phyloP scores from a whole-genome alignment of 2,113 vertebrate species.

The Pardalotus punctatus region DNA sequence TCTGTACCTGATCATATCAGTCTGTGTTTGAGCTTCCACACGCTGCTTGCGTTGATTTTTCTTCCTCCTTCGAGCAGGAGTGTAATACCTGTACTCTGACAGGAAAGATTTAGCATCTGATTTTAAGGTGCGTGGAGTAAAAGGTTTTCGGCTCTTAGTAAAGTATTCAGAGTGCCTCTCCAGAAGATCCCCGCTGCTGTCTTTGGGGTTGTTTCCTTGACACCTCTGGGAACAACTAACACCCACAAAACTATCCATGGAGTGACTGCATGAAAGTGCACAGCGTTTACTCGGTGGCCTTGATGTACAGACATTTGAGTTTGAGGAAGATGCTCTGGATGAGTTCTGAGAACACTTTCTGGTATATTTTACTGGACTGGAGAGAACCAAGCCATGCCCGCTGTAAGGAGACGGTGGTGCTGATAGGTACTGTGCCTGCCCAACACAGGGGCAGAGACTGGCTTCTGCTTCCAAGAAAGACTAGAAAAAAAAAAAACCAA shows the following conservation, averaged over 20 bases:
- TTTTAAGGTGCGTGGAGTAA: constrained; percentile 89
- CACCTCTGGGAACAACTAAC: background rate
- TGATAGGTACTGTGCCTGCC: background rate
- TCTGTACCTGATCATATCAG: constrained; percentile 79
- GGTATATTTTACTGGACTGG: background rate
- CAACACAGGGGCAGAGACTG: background rate
- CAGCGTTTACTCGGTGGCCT: background rate
- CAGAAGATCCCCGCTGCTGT: constrained; percentile 82
- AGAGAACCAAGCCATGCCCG: background rate
- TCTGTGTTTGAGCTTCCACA: constrained; percentile 74
- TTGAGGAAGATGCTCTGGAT: background rate
- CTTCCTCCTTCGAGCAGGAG: constrained; percentile 75
- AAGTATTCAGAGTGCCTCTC: constrained; percentile 85
- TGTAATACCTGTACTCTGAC: constrained; percentile 87
- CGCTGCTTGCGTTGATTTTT: background rate
- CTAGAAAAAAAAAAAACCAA: constrained; percentile 36
- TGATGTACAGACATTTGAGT: background rate
- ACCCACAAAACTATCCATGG: background rate
- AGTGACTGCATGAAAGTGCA: background rate
- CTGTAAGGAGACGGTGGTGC: background rate
- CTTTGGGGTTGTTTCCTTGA: constrained; percentile 74
- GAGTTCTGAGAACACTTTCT: background rate
- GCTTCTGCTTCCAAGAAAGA: constrained; percentile 9
- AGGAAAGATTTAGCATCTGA: constrained; percentile 85
- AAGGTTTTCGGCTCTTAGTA: constrained; percentile 78